Percentiles rank a stretch among this genome's conserved stretches.
Conservation (phyloP, 2,888 invertebrate genomes). For the Ptychoptera contaminata region DNA sequence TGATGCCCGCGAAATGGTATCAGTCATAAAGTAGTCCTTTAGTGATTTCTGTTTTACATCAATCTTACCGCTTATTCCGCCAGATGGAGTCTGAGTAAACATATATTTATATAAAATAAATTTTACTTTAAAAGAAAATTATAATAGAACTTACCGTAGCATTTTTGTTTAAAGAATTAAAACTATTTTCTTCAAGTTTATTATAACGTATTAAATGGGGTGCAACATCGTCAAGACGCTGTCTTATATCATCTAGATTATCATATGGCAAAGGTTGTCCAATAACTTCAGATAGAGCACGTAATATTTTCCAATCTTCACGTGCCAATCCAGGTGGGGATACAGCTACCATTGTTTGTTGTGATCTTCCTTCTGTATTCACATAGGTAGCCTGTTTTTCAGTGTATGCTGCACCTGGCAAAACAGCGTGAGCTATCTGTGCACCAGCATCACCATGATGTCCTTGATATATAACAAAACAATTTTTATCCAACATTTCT, state of each 20-base stretch:
- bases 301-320: slow-evolving; percentile 96
- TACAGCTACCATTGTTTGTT: slow-evolving; percentile 75
- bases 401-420: slow-evolving; percentile 96
- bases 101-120: not conserved
- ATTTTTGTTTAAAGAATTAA: slow-evolving; percentile 26
- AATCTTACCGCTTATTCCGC: slow-evolving; percentile 35
- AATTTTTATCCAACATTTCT: slow-evolving; percentile 62
- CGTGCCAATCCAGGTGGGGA: slow-evolving; percentile 85
- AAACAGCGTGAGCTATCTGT: slow-evolving; percentile 74
- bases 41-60: slow-evolving; percentile 61
- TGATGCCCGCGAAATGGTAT: slow-evolving; percentile 88
- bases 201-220: slow-evolving; percentile 82
- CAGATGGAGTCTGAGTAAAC: slow-evolving; percentile 32
- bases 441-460: slow-evolving; percentile 96
- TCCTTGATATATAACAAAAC: slow-evolving; percentile 81
- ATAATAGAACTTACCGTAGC: not conserved
- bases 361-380: slow-evolving; percentile 94
- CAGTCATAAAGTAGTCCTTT: slow-evolving; percentile 89
- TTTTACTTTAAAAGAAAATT: slow-evolving; percentile 3
- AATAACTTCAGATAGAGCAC: slow-evolving; percentile 71
- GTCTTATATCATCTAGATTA: slow-evolving; percentile 63
- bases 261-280: slow-evolving; percentile 73
- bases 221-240: slow-evolving; percentile 67
- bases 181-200: slow-evolving; percentile 68
- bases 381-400: slow-evolving; percentile 97